Evolutionary conservation across 2,888 invertebrate genomes (phyloP).

Genomic region (Mesorhabditis spiculigera): DNA sequence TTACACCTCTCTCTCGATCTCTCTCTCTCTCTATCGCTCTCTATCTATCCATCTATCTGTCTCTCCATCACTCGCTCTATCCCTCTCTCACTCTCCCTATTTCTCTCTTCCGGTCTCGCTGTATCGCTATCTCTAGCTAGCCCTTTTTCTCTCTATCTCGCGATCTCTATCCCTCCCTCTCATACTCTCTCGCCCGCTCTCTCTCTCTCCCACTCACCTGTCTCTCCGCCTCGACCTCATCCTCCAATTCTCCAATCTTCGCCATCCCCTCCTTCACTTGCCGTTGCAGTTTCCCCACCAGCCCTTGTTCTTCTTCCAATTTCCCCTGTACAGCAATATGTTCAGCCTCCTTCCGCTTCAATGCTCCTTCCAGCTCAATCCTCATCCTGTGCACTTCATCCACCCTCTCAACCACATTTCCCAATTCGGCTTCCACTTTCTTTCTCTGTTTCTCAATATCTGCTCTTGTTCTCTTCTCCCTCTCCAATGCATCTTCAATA

Average conservation of each 20-base stretch:
- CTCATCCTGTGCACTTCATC: slow-evolving; percentile 69
- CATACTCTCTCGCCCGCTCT: slow-evolving; percentile 37
- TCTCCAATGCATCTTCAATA: slow-evolving; percentile 94
- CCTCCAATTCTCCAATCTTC: slow-evolving; percentile 87
- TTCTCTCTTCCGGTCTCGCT: no score
- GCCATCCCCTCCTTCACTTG: slow-evolving; percentile 57
- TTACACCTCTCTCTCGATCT: slow-evolving; percentile 26
- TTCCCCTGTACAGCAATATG: slow-evolving; percentile 89
- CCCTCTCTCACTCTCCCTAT: slow-evolving; percentile 23
- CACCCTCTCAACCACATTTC: slow-evolving; percentile 62
- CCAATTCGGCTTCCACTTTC: slow-evolving; percentile 96
- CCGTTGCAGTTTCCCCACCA: slow-evolving; percentile 71
- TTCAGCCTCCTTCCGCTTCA: slow-evolving; percentile 98
- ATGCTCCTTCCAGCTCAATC: slow-evolving; percentile 79
- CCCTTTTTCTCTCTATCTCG: no score
- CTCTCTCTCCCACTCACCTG: slow-evolving; percentile 29
- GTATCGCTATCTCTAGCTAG: no score
- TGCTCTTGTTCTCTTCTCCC: slow-evolving; percentile 95
- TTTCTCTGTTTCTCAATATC: slow-evolving; percentile 81
- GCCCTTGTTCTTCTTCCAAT: slow-evolving; percentile 95
- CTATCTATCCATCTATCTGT: no score
- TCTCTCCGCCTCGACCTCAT: slow-evolving; percentile 92
- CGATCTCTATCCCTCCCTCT: no score
- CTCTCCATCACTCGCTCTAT: slow-evolving; percentile 34
- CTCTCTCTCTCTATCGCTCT: no score